A percentile compares a stretch with the other conserved stretches of the same genome.
Evolutionary conservation across 2,113 vertebrate genomes (phyloP).

Genomic region (Nestor notabilis): DNA sequence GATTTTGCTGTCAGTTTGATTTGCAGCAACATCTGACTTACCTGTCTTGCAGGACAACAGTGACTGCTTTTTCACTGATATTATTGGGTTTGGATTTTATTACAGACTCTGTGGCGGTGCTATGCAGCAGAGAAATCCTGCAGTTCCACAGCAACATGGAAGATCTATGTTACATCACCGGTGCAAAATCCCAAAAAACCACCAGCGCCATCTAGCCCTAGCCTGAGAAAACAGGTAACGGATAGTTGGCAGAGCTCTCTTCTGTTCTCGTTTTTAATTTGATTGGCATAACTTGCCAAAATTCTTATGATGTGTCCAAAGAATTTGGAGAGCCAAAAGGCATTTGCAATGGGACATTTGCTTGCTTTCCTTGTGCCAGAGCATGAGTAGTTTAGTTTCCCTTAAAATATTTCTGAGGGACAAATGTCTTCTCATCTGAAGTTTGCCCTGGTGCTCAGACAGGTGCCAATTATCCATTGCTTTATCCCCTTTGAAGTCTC

Average conservation of each 20-base stretch:
- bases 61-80: neutral
- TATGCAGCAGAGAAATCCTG: constrained; percentile 86
- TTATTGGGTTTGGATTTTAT: neutral
- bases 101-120: constrained; percentile 87
- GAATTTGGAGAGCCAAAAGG: neutral
- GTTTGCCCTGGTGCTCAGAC: neutral
- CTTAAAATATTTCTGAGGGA: neutral
- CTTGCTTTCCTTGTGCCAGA: neutral
- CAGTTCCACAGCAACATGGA: constrained; percentile 84
- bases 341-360: neutral
- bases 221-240: constrained; percentile 81
- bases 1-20: neutral
- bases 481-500: neutral
- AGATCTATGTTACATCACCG: constrained; percentile 80
- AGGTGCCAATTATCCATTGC: neutral
- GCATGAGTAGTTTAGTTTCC: neutral
- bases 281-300: neutral
- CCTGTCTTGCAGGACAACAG: neutral
- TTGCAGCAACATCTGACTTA: neutral
- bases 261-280: neutral
- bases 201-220: constrained; percentile 73
- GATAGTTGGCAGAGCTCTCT: neutral
- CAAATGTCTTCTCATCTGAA: neutral
- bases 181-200: constrained; percentile 57
- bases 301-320: fast-evolving